Base-by-base conservation (phyloP, 2,113 vertebrate species). In the Bucco capensis region DNA sequence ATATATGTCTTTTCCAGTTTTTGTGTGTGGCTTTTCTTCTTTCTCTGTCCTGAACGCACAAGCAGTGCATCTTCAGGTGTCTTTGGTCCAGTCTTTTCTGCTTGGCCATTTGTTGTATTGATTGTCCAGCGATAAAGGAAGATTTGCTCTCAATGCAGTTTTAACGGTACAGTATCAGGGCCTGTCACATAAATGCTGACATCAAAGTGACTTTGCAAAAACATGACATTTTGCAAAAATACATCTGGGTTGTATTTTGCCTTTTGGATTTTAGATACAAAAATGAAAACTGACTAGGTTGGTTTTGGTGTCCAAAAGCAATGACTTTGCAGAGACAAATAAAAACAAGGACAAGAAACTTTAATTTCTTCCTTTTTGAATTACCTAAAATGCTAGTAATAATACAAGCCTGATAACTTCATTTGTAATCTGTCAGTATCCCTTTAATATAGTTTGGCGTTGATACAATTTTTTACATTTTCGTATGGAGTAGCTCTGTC, bases 381-480 rank as follows among this genome's bases (percentile, higher is more conserved):
- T 75, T 67, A 66, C 22, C 40, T 83, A 35, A 67, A 79, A 49
- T 57, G 31, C 27, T 70, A 46, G 10, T 54, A 40, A 10, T 56
- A 75, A 61, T 80, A 18, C 5, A 54, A 69, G 12, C 3, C 25
- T 30, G 6, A 25, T 40, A 46, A 12, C 24, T 80, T 89, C 2
- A 38, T 66, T 79, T 62, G 61, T 62, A 58, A 22, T 30, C 24
- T 85, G 25, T 38, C 33, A 56, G 9, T 74, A 31, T 46, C 28
- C 22, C 17, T 61, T 84, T 77, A 72, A 35, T 61, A 9, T 47
- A 62, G 17, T 72, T 72, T 30, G 62, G 9, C 46, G 33, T 23
- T 33, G n/a, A 23, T 57, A 53, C 4, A 0, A 9, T 74, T 69
- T 64, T 30, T 10, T 78, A 3, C 0, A 0, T 53, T 84, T 62